phyloP scores from a whole-genome alignment of 2,797 vertebrate species.

The Scomberomorus guttatus region DNA sequence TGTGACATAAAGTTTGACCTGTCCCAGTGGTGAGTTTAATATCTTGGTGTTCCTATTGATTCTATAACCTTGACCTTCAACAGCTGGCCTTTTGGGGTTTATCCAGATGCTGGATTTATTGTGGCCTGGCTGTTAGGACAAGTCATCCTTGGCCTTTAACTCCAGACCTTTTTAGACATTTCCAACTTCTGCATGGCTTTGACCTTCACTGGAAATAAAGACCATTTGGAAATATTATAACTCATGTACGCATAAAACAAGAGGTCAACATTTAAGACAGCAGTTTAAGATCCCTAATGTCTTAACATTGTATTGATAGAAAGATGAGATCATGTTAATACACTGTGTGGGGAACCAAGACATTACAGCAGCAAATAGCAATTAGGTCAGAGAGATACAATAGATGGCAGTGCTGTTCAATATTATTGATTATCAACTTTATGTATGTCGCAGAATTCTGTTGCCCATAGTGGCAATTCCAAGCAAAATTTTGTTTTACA shows the following conservation, averaged over 20 bases:
- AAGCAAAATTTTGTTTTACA: too few species aligned
- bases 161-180: slow-evolving; percentile 24
- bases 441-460: too few species aligned
- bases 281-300: neutral
- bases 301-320: neutral
- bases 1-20: slow-evolving; percentile 22
- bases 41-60: slow-evolving; percentile 31
- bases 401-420: too few species aligned
- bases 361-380: too few species aligned
- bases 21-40: slow-evolving; percentile 3
- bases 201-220: slow-evolving; percentile 43
- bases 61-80: slow-evolving; percentile 55
- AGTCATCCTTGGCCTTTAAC: slow-evolving; percentile 63
- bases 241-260: slow-evolving; percentile 13
- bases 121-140: slow-evolving; percentile 23
- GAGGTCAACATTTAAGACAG: slow-evolving; percentile 9
- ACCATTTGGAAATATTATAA: slow-evolving; percentile 13
- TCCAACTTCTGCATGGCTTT: slow-evolving; percentile 22
- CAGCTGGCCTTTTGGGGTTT: slow-evolving; percentile 24
- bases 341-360: too few species aligned
- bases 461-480: too few species aligned
- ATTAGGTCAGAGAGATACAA: too few species aligned
- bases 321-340: neutral
- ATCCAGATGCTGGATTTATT: slow-evolving; percentile 25
- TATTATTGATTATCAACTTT: too few species aligned